Evolutionary conservation across 2,113 vertebrate genomes (phyloP), one percentile per base, ranked within the genome.

Genomic region (Rhinopomastus cyanomelas): DNA sequence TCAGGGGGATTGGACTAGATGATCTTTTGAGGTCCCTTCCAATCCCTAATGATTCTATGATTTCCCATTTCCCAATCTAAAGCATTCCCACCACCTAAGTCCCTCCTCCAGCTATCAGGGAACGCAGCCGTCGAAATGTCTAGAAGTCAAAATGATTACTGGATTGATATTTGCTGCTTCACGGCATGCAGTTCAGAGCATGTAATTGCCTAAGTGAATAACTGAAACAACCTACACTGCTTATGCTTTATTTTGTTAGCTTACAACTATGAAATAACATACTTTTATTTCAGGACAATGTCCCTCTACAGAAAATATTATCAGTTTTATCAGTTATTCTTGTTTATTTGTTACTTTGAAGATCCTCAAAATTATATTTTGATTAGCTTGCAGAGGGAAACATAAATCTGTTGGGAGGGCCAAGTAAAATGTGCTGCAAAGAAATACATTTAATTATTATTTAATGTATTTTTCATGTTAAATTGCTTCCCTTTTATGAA

Each of bases 131-230:
- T 69, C 0, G 4, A 89, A 85, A 82, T 25, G 49, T 65, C 52
- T 29, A 79, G 55, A 81, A 85, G 55, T 76, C 56, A 69, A 32
- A 39, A 53, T 46, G 36, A 91, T 39, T 46, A 44, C 65, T 78
- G 77, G n/a, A 91, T 21, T 60, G 68, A 93, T 71, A 87, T 81
- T 71, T 85, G 26, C 62, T 80, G 22, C 36, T 81, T 89, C 46
- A 36, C 57, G 22, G 8, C 48, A 81, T 84, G 60, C 25, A 59
- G 53, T 67, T 81, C n/a, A 77, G 64, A 77, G 64, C 29, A 48
- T 5, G 12, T 30, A 37, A 87, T 85, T 87, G 87, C 79, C 85
- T 79, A 89, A 60, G 60, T 71, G 72, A 59, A 69, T 13, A 14
- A 12, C 32, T 87, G 53, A 67, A 57, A 81, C 21, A 83, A 52